These are phyloP conservation scores for Brachymystax lenok DNA, from an alignment of 2,797 vertebrate species.

Conservation along the genomic window DNA sequence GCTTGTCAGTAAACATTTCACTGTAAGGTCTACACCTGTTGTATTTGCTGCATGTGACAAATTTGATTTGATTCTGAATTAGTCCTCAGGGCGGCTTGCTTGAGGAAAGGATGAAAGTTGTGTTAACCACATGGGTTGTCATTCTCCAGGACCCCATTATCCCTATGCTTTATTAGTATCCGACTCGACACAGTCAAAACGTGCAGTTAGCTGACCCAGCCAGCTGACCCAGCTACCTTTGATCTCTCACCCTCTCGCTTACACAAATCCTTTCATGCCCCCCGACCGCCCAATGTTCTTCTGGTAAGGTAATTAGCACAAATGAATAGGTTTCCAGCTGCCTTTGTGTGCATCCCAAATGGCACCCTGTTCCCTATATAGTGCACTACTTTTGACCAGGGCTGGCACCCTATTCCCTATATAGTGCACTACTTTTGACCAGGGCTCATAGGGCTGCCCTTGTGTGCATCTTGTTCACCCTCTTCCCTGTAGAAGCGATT, in stretches of 20 bases:
- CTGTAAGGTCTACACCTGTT: too few relatives aligned
- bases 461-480: neutral
- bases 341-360: constrained; percentile 39
- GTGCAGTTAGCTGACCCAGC: constrained; percentile 55
- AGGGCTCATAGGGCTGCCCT: neutral
- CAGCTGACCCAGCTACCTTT: constrained; percentile 84
- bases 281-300: constrained; percentile 79
- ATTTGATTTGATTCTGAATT: constrained; percentile 3
- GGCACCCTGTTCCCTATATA: too few relatives aligned
- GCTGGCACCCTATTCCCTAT: neutral
- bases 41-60: too few relatives aligned
- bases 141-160: constrained; percentile 71
- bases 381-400: too few relatives aligned
- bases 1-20: too few relatives aligned
- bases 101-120: constrained; percentile 59
- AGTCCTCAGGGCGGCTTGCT: constrained; percentile 64
- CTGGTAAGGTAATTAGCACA: constrained; percentile 99
- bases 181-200: constrained; percentile 96
- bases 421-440: neutral
- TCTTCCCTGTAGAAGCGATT: constrained; percentile 66
- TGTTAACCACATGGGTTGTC: constrained; percentile 73
- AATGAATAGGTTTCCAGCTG: constrained; percentile 99
- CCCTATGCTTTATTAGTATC: constrained; percentile 86
- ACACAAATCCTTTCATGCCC: constrained; percentile 98
- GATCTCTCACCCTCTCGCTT: constrained; percentile 97